phyloP scores from a whole-genome alignment of 2,113 vertebrate species.

The Sturnira hondurensis region DNA sequence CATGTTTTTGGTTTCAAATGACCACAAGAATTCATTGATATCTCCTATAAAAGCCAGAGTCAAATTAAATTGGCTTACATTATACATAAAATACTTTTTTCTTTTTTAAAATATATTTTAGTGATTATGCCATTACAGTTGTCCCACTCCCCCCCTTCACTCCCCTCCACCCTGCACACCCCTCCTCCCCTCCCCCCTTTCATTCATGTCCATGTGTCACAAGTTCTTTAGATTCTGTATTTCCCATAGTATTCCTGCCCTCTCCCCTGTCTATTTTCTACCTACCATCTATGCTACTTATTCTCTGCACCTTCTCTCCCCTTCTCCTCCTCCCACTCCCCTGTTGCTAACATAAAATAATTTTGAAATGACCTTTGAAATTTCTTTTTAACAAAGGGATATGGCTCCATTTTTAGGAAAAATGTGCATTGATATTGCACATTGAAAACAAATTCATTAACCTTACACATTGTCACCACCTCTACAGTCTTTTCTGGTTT shows the following conservation, averaged over 20 bases:
- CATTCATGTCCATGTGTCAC: no score
- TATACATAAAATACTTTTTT: background rate
- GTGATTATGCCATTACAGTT: no score
- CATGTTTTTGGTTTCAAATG: background rate
- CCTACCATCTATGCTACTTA: no score
- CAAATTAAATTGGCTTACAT: background rate
- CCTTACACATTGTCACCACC: background rate
- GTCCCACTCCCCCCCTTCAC: no score
- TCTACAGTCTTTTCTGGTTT: background rate
- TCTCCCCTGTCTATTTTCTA: no score
- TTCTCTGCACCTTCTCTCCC: no score
- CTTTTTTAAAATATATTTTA: no score
- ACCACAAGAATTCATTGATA: background rate
- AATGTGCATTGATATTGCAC: background rate
- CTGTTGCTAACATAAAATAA: background rate
- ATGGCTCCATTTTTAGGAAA: background rate
- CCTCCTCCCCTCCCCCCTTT: no score
- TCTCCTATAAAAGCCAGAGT: background rate
- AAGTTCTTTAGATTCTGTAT: no score
- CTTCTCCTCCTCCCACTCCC: no score
- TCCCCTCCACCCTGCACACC: no score
- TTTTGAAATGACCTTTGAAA: background rate
- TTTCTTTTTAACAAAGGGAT: background rate
- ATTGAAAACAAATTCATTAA: background rate
- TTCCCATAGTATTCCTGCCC: no score